phyloP scores from a whole-genome alignment of 2,797 vertebrate genomes.

The Gymnodraco acuticeps region DNA sequence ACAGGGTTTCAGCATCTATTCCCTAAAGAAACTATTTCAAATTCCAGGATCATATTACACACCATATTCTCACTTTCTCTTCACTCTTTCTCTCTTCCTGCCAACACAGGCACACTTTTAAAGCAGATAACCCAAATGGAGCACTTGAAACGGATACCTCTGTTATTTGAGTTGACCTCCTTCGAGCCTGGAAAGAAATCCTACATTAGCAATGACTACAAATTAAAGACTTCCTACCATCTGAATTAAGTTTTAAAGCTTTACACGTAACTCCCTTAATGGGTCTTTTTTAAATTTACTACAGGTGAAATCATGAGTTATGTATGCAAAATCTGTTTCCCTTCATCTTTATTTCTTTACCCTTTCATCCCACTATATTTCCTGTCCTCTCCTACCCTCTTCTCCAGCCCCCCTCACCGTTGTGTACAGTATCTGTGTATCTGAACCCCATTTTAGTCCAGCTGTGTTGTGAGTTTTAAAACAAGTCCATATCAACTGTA shows the following conservation, averaged over 20 bases:
- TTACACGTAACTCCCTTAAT: constrained; percentile 12
- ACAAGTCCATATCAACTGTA: constrained; percentile 63
- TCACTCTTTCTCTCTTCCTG: constrained; percentile 10
- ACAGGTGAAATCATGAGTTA: neutral
- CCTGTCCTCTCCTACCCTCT: constrained; percentile 1
- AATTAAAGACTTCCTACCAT: constrained; percentile 64
- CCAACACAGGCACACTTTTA: constrained; percentile 48
- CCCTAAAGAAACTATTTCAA: constrained; percentile 32
- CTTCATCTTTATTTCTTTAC: constrained; percentile 24
- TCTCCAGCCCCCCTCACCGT: neutral
- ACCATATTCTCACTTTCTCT: constrained; percentile 16
- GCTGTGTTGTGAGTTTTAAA: constrained; percentile 68
- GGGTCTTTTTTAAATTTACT: constrained; percentile 7
- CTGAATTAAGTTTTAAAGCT: constrained; percentile 42
- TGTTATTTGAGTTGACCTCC: constrained; percentile 67
- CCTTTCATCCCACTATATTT: constrained; percentile 28
- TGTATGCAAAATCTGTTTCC: constrained; percentile 12
- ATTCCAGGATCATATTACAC: constrained; percentile 42
- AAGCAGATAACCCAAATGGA: constrained; percentile 57
- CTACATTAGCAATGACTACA: constrained; percentile 72
- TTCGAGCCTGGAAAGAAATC: constrained; percentile 66
- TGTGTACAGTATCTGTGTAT: constrained; percentile 38
- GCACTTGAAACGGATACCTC: constrained; percentile 61
- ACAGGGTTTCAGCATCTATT: constrained; percentile 6
- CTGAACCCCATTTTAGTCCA: constrained; percentile 45